Base-by-base conservation (phyloP, 1,140 invertebrate species). In the Chlorops oryzae region DNA sequence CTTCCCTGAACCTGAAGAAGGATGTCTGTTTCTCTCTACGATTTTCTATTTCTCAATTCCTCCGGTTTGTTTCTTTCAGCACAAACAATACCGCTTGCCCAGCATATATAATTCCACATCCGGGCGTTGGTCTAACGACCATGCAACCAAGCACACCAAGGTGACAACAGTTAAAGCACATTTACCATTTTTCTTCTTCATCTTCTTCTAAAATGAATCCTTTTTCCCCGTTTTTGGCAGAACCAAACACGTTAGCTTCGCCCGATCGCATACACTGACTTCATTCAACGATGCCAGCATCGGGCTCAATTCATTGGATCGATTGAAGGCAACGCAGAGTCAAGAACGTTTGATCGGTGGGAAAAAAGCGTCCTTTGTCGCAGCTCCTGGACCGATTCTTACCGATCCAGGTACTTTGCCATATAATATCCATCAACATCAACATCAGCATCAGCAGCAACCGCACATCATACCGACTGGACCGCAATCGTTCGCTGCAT, bases 191-290 rank as follows among this genome's bases (percentile, higher is more conserved):
- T n/a, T n/a, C n/a, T n/a, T n/a, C n/a, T n/a, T n/a, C n/a, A n/a
- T n/a, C n/a, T n/a, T n/a, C n/a, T n/a, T n/a, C n/a, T n/a, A n/a
- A n/a, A n/a, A n/a, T n/a, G n/a, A n/a, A n/a, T n/a, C n/a, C 20
- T 41, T 23, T 23, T 54, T 43, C 69, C 70, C 45, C n/a, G 9
- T 3, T 7, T 44, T 35, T 21, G 38, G 1, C 73, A 85, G 84
- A 70, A 81, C 83, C 53, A 93, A 92, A 70, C 90, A 93, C 70
- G 91, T 95, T 24, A 92, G 88, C 62, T 95, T 95, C 63, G 90
- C 90, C 17, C 78, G 87, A 24, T 90, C 87, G 1, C 85, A 90
- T 57, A 90, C 88, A 0, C 65, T 90, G 43, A 87, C 86, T 5
- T 89, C 87, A 2, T 89, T 90, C 58, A 87, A 90, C 48, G 82